Base-by-base conservation (phyloP, 2,113 vertebrate genomes). In the Grantiella picta region DNA sequence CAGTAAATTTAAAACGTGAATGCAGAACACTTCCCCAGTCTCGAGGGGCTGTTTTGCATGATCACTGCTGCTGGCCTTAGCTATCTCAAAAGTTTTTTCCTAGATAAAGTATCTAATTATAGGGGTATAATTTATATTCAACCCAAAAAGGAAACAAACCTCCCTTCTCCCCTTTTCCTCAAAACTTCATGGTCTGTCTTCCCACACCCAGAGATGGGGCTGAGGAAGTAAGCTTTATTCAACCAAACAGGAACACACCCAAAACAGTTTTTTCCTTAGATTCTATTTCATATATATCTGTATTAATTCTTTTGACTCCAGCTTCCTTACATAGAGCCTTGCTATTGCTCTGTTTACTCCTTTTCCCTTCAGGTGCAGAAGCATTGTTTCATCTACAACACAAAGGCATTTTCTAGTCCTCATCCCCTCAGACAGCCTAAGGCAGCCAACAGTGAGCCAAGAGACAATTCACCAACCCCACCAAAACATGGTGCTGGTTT, bases 191-290 rank as follows among this genome's bases (percentile, higher is more conserved):
- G 42, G 27, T 68, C 57, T 87, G 47, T n/a, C 85, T 79, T 90
- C 53, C 52, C 82, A 87, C 57, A 59, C 13, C 2, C 73, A 63
- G 12, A 9, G 50, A 4, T 5, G 25, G 29, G 35, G 94, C 65
- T 10, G 15, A 93, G 78, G 82, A 89, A 94, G 63, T 68, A 54
- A 78, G 35, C 50, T 91, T 83, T 50, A 61, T 90, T 91, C 88
- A 91, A n/a, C 17, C 44, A 79, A 68, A 82, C 14, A 85, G 24
- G 91, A 95, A 89, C 89, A 86, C 76, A 72, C 80, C 86, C 96
- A 4, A 80, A 95, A 68, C 40, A 76, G 28, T 85, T 94, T 92
- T 90, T 90, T 87, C 87, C 87, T 56, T 71, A 78, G 28, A 90
- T 93, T 91, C 72, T 92, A 25, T 70, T 83, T 89, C 40, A 65